A percentile compares a stretch with the other conserved stretches of the same genome.
Conservation (phyloP, 2,888 invertebrate genomes). For the Epistrophe eligans region DNA sequence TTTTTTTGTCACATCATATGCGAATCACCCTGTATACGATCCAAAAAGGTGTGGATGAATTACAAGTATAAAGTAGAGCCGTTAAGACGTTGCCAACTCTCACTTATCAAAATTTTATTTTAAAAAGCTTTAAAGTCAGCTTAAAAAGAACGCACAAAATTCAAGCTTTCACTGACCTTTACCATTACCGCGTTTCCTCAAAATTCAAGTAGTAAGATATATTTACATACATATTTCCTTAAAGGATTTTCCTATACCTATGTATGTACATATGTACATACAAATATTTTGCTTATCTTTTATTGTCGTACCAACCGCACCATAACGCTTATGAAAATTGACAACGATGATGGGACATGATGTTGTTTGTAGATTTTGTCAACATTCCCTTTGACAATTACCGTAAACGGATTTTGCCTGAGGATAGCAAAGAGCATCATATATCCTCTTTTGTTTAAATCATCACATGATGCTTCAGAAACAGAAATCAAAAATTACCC, state of each 20-base stretch:
- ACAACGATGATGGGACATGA: constrained; percentile 39
- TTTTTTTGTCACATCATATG: too few species aligned
- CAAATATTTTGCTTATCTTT: neutral
- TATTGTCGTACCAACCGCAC: constrained; percentile 9
- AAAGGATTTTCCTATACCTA: neutral
- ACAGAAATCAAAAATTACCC: constrained; percentile 59
- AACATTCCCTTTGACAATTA: constrained; percentile 74
- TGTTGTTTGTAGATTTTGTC: constrained; percentile 60
- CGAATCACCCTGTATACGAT: too few species aligned
- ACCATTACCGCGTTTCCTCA: neutral
- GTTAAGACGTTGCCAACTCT: too few species aligned
- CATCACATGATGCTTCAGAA: constrained; percentile 62
- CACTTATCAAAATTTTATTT: too few species aligned
- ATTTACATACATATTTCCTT: neutral
- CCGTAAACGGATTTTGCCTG: constrained; percentile 67
- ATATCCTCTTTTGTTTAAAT: constrained; percentile 67
- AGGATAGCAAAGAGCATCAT: constrained; percentile 40
- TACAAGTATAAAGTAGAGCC: too few species aligned
- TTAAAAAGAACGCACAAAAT: too few species aligned
- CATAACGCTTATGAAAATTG: constrained; percentile 34
- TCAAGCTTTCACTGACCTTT: too few species aligned
- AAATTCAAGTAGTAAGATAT: neutral
- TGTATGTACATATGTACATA: too few species aligned
- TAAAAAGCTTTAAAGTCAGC: too few species aligned
- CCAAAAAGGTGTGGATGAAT: too few species aligned